Base-by-base conservation (phyloP, 1,140 invertebrate genomes). In the Tetraneura akinire region DNA sequence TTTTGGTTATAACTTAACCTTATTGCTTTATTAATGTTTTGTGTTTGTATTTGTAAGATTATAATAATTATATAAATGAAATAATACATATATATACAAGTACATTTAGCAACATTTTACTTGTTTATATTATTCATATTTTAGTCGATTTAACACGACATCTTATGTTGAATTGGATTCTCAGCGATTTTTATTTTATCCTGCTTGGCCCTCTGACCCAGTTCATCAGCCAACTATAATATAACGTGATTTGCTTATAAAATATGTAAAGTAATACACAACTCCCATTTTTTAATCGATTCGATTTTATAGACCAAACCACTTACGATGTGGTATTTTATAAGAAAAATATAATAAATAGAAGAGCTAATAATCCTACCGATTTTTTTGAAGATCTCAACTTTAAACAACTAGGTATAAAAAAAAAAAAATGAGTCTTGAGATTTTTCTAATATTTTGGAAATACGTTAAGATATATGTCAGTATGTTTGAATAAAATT, bases 181-280 rank as follows among this genome's bases (percentile, higher is more conserved):
- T 60, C 16, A 62, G 16, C n/a, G 16, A 62, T 78, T 26, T 62
- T 78, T 60, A 37, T 62, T 62, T 45, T 21, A 60, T 45, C 18
- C 53, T 3, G 16, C 21, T 78, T 21, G 6, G 23, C 10, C 11
- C 18, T 74, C 32, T 78, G 74, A 78, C 55, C 74, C 74, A 78
- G 18, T 78, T 78, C 55, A 78, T 60, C 74, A 47, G 32, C 37
- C 55, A 78, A 78, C 51, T 62, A n/a, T n/a, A n/a, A n/a, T 76
- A 55, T 78, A 78, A 26, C 42, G 74, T 62, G 14, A 21, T 57
- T 76, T 47, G 32, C 55, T 18, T 45, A 26, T 57, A 76, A 76
- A 53, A 53, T 74, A 55, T 74, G 32, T 74, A 29, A 29, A 71
- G 23, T 71, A 51, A 45, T 68, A 68, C 13, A 68, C 21, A 68